Percentiles rank a stretch among this genome's conserved stretches.
Conservation (phyloP, 2,888 invertebrate species). For the Drosophila greeni region DNA sequence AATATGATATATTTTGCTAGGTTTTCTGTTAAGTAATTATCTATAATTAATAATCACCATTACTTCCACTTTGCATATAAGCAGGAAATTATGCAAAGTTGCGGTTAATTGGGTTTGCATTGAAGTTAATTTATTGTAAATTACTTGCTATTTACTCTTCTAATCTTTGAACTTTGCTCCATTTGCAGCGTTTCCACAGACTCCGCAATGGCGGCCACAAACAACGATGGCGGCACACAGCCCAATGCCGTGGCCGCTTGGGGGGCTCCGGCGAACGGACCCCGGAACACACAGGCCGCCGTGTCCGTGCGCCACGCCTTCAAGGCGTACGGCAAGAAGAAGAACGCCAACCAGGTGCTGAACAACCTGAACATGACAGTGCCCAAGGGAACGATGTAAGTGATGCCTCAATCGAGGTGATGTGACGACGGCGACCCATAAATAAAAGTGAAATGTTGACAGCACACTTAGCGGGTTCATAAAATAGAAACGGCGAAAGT, state of each 20-base stretch:
- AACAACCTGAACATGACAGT: constrained; percentile 95
- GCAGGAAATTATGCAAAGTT: not conserved
- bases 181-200: constrained; percentile 76
- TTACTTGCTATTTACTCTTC: not conserved
- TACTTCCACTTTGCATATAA: not conserved
- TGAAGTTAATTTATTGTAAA: not conserved
- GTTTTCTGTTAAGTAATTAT: not conserved
- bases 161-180: constrained; percentile 19
- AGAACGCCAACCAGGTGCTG: constrained; percentile 91
- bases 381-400: constrained; percentile 96
- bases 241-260: constrained; percentile 77
- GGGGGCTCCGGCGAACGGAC: constrained; percentile 78
- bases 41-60: not conserved
- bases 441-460: constrained; percentile 59
- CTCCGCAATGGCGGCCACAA: constrained; percentile 76
- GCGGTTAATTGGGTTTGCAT: not conserved
- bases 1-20: not conserved
- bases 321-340: constrained; percentile 93
- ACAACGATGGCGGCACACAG: constrained; percentile 77
- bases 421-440: constrained; percentile 1
- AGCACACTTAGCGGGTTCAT: constrained; percentile 47
- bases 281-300: constrained; percentile 83
- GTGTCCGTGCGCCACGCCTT: constrained; percentile 92
- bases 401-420: constrained; percentile 61
- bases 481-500: constrained; percentile 57